Percentiles rank a stretch among this genome's conserved stretches.
Conservation (phyloP, 2,888 invertebrate species). For the Polyploca ridens region DNA sequence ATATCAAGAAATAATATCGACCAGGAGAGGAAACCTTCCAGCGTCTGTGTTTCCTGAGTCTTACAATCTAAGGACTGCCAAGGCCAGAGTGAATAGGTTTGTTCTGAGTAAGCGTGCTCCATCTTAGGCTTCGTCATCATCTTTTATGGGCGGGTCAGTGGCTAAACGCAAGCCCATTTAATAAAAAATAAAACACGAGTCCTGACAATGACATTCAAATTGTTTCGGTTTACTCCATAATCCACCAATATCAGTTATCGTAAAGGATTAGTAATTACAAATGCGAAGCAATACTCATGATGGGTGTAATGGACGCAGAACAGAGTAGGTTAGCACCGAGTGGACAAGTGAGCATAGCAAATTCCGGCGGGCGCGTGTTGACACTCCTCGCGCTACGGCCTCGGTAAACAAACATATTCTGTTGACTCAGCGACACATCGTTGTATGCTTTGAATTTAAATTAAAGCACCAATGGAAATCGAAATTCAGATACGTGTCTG, state of each 20-base stretch:
- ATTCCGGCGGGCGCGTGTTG: constrained; percentile 54
- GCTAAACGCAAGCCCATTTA: too few relatives aligned
- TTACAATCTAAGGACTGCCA: too few relatives aligned
- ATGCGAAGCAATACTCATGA: not conserved
- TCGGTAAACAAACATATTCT: constrained; percentile 70
- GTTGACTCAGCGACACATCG: constrained; percentile 75
- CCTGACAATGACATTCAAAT: too few relatives aligned
- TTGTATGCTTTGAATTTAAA: constrained; percentile 75
- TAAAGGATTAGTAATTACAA: not conserved
- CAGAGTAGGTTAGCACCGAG: constrained; percentile 28
- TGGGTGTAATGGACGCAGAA: constrained; percentile 25
- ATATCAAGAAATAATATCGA: too few relatives aligned
- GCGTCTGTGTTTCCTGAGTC: too few relatives aligned
- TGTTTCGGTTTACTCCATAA: not conserved
- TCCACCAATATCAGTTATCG: not conserved
- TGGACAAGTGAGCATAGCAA: constrained; percentile 43
- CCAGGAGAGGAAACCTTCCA: too few relatives aligned
- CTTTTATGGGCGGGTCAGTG: too few relatives aligned
- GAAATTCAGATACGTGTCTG: constrained; percentile 58
- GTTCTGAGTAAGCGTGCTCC: too few relatives aligned
- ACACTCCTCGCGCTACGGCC: constrained; percentile 57
- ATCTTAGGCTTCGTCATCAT: too few relatives aligned
- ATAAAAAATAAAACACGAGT: too few relatives aligned
- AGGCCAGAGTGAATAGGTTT: too few relatives aligned
- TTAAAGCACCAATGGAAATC: constrained; percentile 66